phyloP scores from a whole-genome alignment of 2,113 vertebrate genomes.

The Syrmaticus mikado region DNA sequence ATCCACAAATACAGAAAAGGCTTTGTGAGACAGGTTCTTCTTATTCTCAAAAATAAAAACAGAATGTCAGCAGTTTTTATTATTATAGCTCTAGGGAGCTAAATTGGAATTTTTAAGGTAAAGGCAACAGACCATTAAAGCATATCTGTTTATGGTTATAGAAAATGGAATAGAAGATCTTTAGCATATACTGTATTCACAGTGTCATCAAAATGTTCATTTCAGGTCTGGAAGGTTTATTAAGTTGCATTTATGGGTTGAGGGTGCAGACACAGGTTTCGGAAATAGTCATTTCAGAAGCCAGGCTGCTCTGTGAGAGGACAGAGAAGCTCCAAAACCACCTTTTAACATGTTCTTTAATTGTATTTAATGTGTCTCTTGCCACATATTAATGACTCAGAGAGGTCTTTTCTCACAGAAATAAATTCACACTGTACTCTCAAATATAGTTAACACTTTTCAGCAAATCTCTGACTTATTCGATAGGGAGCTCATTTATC shows the following conservation, averaged over 20 bases:
- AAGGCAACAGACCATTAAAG: conserved; percentile 77
- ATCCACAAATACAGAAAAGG: conserved; percentile 1
- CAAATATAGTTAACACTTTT: conserved; percentile 35
- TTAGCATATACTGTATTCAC: conserved; percentile 70
- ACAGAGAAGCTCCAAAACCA: neutral
- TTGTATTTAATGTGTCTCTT: conserved; percentile 24
- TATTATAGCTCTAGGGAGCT: conserved; percentile 71
- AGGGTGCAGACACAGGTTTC: conserved; percentile 28
- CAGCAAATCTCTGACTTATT: conserved; percentile 42
- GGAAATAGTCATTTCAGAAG: conserved; percentile 58
- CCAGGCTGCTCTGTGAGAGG: neutral
- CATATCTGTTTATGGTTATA: conserved; percentile 75
- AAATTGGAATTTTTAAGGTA: conserved; percentile 77
- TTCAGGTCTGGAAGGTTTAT: conserved; percentile 69
- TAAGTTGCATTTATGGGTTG: conserved; percentile 65
- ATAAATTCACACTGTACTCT: neutral
- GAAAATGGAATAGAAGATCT: conserved; percentile 71
- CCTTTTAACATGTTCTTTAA: neutral
- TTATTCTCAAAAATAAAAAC: conserved; percentile 62
- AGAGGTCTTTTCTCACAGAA: conserved; percentile 18
- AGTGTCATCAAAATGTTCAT: conserved; percentile 71
- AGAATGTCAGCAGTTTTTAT: conserved; percentile 76
- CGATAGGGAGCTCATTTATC: conserved; percentile 45
- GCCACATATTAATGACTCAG: neutral
- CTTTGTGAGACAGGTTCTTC: conserved; percentile 30